These are phyloP conservation scores for Bombylius major DNA, from an alignment of 2,888 invertebrate genomes.

Conservation along the genomic window DNA sequence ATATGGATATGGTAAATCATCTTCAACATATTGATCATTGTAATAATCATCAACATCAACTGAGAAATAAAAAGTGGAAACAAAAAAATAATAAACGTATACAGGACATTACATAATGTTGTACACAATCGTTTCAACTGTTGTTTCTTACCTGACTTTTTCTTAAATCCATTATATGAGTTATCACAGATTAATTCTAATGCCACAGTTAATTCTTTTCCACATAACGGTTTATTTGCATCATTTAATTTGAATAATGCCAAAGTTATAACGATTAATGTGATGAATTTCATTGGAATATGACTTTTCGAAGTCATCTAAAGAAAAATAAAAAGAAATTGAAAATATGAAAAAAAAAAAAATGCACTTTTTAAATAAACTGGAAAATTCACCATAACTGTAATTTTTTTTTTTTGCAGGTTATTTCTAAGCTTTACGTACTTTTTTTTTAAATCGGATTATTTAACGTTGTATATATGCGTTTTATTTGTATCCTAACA, in stretches of 20 bases:
- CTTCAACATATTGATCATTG: constrained; percentile 3
- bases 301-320: neutral
- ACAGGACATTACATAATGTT: too few species aligned
- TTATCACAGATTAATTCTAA: constrained; percentile 6
- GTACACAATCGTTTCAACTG: too few species aligned
- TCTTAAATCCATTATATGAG: constrained; percentile 4
- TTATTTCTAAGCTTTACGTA: too few species aligned
- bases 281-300: neutral
- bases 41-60: constrained; percentile 3
- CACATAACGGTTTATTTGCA: constrained; percentile 5
- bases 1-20: constrained; percentile 1
- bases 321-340: too few species aligned
- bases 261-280: neutral
- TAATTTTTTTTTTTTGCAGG: too few species aligned
- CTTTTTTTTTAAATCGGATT: too few species aligned
- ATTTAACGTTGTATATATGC: too few species aligned
- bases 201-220: constrained; percentile 2
- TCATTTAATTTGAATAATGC: neutral
- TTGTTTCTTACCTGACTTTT: constrained; percentile 2
- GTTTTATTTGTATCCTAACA: too few species aligned
- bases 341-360: too few species aligned
- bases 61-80: neutral
- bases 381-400: too few species aligned
- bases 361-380: too few species aligned
- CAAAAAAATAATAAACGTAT: neutral